Evolutionary conservation across 1,140 invertebrate species (phyloP).

Genomic region (Hypsibius dujardini): DNA sequence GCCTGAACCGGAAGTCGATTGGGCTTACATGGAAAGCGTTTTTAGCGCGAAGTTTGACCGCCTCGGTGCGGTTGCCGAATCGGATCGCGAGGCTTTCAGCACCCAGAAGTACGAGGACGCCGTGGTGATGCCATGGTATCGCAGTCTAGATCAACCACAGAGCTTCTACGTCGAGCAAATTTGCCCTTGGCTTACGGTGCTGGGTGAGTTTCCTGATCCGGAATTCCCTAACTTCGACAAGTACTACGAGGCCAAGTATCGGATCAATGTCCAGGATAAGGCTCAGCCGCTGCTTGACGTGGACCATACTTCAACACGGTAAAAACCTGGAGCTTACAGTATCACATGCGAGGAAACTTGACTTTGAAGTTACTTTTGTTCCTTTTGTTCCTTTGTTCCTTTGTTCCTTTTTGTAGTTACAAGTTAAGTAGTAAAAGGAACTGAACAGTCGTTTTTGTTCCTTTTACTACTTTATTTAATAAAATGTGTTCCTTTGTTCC

Average conservation of each 20-base stretch:
- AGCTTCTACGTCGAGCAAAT: conserved; percentile 83
- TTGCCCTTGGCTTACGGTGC: conserved; percentile 65
- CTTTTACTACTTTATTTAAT: too few species aligned
- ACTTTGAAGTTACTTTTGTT: too few species aligned
- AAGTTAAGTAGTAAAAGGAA: too few species aligned
- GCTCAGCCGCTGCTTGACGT: conserved; percentile 84
- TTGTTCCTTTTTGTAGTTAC: too few species aligned
- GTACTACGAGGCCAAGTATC: conserved; percentile 84
- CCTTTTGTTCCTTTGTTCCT: too few species aligned
- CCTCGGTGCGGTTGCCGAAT: conserved; percentile 37
- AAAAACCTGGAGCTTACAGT: too few species aligned
- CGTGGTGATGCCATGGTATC: conserved; percentile 96
- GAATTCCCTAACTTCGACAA: conserved; percentile 79
- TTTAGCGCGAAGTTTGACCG: background rate
- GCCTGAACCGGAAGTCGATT: conserved; percentile 21
- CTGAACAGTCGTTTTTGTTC: too few species aligned
- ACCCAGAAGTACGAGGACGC: conserved; percentile 66
- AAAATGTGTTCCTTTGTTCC: too few species aligned
- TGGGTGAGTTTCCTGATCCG: conserved; percentile 74
- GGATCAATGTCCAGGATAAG: conserved; percentile 66
- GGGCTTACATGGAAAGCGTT: conserved; percentile 18
- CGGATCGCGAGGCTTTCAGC: conserved; percentile 46
- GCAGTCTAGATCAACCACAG: conserved; percentile 87
- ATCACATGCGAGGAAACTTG: too few species aligned
- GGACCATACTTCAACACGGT: conserved; percentile 85